Conservation (phyloP, 1,140 invertebrate species). For the Ostrea denselamellosa region DNA sequence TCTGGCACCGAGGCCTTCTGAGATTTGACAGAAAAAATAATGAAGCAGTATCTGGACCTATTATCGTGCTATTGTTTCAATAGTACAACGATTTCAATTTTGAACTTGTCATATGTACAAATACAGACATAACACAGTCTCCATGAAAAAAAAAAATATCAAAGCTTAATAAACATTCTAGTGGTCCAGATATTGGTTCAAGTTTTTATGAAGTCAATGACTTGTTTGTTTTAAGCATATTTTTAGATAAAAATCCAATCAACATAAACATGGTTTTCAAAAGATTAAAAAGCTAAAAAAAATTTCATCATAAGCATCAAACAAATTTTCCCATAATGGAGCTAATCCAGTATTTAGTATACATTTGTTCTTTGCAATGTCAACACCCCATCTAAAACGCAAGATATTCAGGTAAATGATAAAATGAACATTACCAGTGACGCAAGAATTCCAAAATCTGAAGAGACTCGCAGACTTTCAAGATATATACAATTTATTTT, state of each 20-base stretch:
- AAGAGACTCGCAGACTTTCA: not conserved
- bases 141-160: not conserved
- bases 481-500: constrained; percentile 1
- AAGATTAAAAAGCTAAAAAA: not conserved
- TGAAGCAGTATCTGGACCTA: not conserved
- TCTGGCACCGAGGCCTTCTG: not conserved
- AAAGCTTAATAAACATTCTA: no score
- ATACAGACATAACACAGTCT: not conserved
- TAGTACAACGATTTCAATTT: not conserved
- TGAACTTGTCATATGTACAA: not conserved
- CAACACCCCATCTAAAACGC: not conserved
- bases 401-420: constrained; percentile 1
- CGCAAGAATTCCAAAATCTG: not conserved
- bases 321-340: not conserved
- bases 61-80: not conserved
- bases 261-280: not conserved
- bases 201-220: not conserved
- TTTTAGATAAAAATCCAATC: not conserved
- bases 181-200: no score
- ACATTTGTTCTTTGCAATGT: not conserved
- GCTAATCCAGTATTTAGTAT: not conserved
- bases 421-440: not conserved
- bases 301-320: not conserved
- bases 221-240: not conserved
- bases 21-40: not conserved